A percentile compares a stretch with the other conserved stretches of the same genome.
Evolutionary conservation across 2,113 vertebrate species (phyloP).

Genomic region (Tachysurus fulvidraco): DNA sequence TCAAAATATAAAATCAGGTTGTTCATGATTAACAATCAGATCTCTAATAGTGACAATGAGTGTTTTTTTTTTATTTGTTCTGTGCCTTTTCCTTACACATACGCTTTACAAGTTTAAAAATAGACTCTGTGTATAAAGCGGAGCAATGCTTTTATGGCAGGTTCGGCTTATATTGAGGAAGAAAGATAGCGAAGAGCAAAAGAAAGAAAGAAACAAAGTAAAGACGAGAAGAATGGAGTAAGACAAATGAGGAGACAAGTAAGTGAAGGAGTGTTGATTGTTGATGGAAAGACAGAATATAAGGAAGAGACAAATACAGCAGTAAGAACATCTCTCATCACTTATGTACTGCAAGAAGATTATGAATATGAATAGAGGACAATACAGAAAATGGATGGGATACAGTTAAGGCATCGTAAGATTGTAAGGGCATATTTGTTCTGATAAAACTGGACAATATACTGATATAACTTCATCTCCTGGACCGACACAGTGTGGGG

Average conservation of each 20-base stretch:
- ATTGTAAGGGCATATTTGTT: neutral
- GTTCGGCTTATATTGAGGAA: neutral
- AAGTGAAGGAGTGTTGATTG: neutral
- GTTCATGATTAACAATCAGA: neutral
- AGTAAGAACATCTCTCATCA: neutral
- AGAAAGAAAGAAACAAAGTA: neutral
- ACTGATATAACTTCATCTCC: neutral
- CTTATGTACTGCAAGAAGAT: neutral
- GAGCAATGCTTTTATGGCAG: neutral
- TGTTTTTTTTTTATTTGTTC: neutral
- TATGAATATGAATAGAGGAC: neutral
- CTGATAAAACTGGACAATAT: neutral
- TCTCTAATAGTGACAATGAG: neutral
- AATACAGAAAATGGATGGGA: neutral
- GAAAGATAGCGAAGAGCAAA: neutral
- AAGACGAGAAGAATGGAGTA: too few relatives aligned
- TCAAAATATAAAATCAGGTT: conserved; percentile 23
- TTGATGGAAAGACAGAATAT: neutral
- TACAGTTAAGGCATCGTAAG: neutral
- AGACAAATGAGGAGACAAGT: neutral
- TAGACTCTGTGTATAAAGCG: neutral
- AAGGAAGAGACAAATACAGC: neutral
- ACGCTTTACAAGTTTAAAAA: neutral
- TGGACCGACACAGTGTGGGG: neutral
- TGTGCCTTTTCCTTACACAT: neutral